phyloP scores from a whole-genome alignment of 2,888 invertebrate species.

The Erebia aethiops region DNA sequence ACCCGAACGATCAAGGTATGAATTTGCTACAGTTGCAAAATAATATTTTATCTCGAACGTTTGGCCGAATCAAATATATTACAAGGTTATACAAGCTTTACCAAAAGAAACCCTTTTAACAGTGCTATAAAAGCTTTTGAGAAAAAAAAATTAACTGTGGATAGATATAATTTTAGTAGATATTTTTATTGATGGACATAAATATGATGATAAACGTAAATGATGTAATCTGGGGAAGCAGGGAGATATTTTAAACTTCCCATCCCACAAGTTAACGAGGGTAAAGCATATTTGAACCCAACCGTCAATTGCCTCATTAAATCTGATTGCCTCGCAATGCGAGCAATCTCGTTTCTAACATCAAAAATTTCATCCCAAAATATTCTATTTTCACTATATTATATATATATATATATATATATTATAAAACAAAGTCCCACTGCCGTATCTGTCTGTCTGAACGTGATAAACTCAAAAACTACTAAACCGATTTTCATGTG shows the following conservation, averaged over 20 bases:
- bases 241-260: neutral
- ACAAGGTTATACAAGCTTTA: neutral
- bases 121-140: neutral
- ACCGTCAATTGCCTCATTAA: constrained; percentile 5
- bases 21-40: constrained; percentile 15
- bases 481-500: no score
- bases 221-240: neutral
- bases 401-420: no score
- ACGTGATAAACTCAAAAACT: no score
- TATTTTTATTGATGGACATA: neutral
- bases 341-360: neutral
- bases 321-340: neutral
- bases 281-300: neutral
- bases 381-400: neutral
- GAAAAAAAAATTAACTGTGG: neutral
- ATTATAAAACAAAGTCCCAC: no score
- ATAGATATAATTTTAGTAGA: neutral
- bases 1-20: constrained; percentile 15
- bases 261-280: neutral
- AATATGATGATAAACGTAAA: neutral
- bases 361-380: neutral
- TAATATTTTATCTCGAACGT: constrained; percentile 2
- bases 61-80: neutral
- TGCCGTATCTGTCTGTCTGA: no score
- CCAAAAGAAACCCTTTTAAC: constrained; percentile 3